Conservation (phyloP, 1,140 invertebrate species). For the Diploscapter pachys region DNA sequence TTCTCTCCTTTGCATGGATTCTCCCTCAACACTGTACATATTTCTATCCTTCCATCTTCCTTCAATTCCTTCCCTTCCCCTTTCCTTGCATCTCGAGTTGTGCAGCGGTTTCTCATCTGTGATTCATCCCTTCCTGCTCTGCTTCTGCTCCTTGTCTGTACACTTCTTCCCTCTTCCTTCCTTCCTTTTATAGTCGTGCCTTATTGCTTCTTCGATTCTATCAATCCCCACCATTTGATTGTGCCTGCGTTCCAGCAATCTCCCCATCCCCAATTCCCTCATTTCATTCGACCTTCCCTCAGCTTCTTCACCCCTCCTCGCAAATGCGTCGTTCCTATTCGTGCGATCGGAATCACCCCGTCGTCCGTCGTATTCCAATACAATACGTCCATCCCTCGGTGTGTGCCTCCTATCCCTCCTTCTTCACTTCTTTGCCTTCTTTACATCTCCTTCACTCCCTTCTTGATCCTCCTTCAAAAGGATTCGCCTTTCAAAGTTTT, state of each 20-base stretch:
- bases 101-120: slow-evolving; percentile 2
- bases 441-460: not conserved
- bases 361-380: no score
- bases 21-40: not conserved
- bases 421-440: not conserved
- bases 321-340: no score
- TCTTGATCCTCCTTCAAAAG: not conserved
- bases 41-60: no score
- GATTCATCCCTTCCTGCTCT: slow-evolving; percentile 6
- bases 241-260: no score
- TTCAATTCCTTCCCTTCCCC: not conserved
- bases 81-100: not conserved
- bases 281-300: no score
- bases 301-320: no score
- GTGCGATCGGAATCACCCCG: no score
- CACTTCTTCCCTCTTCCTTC: slow-evolving; percentile 4
- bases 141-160: slow-evolving; percentile 8
- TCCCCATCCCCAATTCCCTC: no score
- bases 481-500: not conserved
- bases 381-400: not conserved
- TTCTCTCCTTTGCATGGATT: not conserved
- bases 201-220: no score
- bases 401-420: not conserved
- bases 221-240: no score
- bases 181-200: slow-evolving; percentile 1